phyloP scores from a whole-genome alignment of 2,113 vertebrate genomes.

The Eidolon helvum region DNA sequence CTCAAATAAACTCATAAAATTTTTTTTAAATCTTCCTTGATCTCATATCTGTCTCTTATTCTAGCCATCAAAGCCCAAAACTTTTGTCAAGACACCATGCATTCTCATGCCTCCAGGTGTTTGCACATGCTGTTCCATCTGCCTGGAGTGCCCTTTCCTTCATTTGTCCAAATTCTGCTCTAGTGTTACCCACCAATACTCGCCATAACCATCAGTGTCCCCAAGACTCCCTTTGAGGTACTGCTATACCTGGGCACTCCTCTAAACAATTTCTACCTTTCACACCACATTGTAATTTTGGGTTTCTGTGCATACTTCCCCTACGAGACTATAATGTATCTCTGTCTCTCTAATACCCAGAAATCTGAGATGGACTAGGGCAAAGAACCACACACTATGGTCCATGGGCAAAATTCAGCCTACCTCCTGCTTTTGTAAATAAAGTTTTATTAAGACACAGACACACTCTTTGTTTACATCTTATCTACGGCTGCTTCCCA shows the following conservation, averaged over 20 bases:
- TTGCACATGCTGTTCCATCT: background rate
- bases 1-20: too few relatives aligned
- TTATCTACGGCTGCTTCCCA: background rate
- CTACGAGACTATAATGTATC: too few relatives aligned
- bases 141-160: background rate
- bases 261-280: background rate
- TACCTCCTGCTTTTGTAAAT: background rate
- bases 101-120: background rate
- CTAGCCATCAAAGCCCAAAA: background rate
- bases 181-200: background rate
- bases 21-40: background rate
- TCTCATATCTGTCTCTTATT: background rate
- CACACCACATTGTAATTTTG: background rate
- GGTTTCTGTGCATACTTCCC: background rate
- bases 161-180: background rate
- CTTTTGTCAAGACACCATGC: background rate
- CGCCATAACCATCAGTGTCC: background rate
- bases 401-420: background rate
- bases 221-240: background rate
- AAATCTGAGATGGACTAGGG: background rate
- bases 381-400: background rate
- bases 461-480: background rate
- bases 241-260: background rate
- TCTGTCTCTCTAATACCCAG: background rate
- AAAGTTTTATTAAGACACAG: background rate